These are phyloP conservation scores for Pandemis heparana DNA, from an alignment of 2,888 invertebrate species.

Conservation along the genomic window DNA sequence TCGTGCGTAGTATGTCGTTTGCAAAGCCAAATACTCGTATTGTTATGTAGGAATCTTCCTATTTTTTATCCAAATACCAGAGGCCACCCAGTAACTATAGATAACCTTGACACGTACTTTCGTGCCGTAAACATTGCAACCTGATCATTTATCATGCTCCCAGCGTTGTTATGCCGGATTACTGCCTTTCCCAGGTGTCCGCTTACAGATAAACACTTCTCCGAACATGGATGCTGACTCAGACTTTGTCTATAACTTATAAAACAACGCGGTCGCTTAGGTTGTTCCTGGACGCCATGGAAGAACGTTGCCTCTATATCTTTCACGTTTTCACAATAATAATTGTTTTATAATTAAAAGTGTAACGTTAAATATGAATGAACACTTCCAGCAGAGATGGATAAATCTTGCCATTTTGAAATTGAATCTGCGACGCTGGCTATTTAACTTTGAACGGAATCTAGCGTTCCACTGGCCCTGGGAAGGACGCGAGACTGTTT, in stretches of 20 bases:
- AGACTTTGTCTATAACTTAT: constrained; percentile 49
- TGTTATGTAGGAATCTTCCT: not conserved
- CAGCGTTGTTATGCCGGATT: constrained; percentile 33
- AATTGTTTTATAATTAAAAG: not conserved
- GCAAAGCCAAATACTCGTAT: too few relatives aligned
- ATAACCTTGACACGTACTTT: constrained; percentile 19
- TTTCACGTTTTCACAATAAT: constrained; percentile 11
- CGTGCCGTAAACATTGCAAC: constrained; percentile 17
- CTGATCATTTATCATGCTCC: constrained; percentile 20
- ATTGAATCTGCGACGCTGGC: constrained; percentile 59
- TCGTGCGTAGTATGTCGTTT: too few relatives aligned
- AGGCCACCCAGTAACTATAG: not conserved
- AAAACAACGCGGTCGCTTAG: constrained; percentile 19
- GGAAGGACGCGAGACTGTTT: constrained; percentile 53
- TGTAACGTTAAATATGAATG: constrained; percentile 50
- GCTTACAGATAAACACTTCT: constrained; percentile 70
- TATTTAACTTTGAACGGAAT: constrained; percentile 61
- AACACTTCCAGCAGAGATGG: constrained; percentile 65
- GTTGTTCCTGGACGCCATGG: constrained; percentile 6
- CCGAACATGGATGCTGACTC: constrained; percentile 62
- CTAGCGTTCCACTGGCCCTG: constrained; percentile 53
- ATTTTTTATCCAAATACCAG: not conserved
- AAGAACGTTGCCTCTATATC: constrained; percentile 9
- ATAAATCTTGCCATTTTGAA: constrained; percentile 68
- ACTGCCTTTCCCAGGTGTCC: constrained; percentile 63